A percentile compares a stretch with the other conserved stretches of the same genome.
Conservation (phyloP, 2,888 invertebrate genomes). For the Lepetodrilus schrolli region DNA sequence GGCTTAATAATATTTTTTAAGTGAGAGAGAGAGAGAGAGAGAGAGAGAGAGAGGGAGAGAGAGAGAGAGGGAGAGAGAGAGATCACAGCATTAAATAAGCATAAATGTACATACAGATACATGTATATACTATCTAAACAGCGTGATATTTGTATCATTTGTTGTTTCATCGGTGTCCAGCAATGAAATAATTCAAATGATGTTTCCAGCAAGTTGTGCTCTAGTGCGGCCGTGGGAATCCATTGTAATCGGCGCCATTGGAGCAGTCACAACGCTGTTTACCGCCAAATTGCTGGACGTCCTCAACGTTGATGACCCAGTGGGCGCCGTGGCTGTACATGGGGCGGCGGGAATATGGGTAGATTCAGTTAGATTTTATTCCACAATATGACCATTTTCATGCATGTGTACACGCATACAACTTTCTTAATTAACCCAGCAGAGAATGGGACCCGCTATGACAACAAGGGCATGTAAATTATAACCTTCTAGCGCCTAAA, state of each 20-base stretch:
- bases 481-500: too few species aligned
- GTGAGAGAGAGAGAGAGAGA: too few species aligned
- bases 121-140: not conserved
- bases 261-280: conserved; percentile 83
- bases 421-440: too few species aligned
- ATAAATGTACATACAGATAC: too few species aligned
- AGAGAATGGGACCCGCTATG: too few species aligned
- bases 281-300: conserved; percentile 86
- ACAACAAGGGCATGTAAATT: too few species aligned
- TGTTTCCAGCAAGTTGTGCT: conserved; percentile 66
- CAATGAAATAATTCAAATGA: too few species aligned
- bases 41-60: too few species aligned
- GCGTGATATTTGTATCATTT: not conserved
- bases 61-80: not conserved
- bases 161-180: not conserved
- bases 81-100: not conserved
- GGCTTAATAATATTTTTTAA: too few species aligned
- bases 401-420: too few species aligned
- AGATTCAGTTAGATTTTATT: too few species aligned
- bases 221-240: conserved; percentile 91
- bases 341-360: conserved; percentile 55
- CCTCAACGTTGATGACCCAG: conserved; percentile 90
- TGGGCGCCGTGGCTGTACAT: conserved; percentile 85
- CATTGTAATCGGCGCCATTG: conserved; percentile 86
- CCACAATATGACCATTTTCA: too few species aligned